A percentile compares a stretch with the other conserved stretches of the same genome.
phyloP scores from a whole-genome alignment of 1,140 invertebrate genomes.

The Manduca sexta region DNA sequence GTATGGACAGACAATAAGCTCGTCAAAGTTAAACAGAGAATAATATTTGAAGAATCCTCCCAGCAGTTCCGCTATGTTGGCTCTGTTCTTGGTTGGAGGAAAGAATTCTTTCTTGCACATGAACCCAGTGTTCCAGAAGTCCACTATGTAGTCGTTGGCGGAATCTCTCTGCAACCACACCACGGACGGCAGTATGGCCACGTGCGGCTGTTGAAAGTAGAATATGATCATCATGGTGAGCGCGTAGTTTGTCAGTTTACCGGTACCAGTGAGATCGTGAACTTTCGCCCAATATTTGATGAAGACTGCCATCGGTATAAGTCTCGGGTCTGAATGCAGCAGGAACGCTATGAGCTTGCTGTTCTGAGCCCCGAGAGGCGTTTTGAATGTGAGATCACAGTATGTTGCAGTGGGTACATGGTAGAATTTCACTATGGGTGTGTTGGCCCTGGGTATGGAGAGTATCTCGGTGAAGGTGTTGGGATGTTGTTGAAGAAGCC shows the following conservation, averaged over 20 bases:
- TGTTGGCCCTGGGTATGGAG: slow-evolving; percentile 78
- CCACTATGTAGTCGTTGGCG: slow-evolving; percentile 25
- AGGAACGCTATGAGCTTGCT: slow-evolving; percentile 76
- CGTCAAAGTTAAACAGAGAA: slow-evolving; percentile 60
- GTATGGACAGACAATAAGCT: slow-evolving; percentile 65
- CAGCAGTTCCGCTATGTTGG: slow-evolving; percentile 48
- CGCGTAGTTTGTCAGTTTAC: slow-evolving; percentile 76
- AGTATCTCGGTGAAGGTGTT: slow-evolving; percentile 72
- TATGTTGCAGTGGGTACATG: slow-evolving; percentile 73
- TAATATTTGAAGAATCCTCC: slow-evolving; percentile 71
- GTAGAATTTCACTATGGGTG: slow-evolving; percentile 81
- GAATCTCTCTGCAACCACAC: slow-evolving; percentile 47
- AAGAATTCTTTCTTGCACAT: slow-evolving; percentile 12
- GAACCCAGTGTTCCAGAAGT: slow-evolving; percentile 68
- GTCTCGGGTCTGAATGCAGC: slow-evolving; percentile 72
- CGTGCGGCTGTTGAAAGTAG: slow-evolving; percentile 76
- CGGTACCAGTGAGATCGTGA: slow-evolving; percentile 69
- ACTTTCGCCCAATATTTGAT: slow-evolving; percentile 81
- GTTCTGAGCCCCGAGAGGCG: slow-evolving; percentile 77
- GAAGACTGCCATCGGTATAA: slow-evolving; percentile 75
- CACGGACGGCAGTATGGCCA: slow-evolving; percentile 80
- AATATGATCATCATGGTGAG: slow-evolving; percentile 77
- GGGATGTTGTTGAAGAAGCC: slow-evolving; percentile 51
- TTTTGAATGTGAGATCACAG: slow-evolving; percentile 82
- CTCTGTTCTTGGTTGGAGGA: slow-evolving; percentile 23